Conservation (phyloP, 2,113 vertebrate species). For the Anarrhichthys ocellatus region DNA sequence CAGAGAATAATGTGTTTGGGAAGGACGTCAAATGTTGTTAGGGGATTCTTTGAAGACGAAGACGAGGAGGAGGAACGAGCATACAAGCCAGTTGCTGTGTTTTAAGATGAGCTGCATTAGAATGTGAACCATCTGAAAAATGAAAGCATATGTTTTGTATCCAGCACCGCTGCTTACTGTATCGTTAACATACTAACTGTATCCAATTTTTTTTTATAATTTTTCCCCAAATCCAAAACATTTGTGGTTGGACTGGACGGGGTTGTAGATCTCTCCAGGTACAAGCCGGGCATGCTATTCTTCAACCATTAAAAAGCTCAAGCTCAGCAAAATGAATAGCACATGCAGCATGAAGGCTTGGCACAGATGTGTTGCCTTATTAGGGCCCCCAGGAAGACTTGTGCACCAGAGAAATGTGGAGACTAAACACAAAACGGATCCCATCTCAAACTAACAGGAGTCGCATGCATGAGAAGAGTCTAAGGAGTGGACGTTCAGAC, state of each 20-base stretch:
- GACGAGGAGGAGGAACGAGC: constrained; percentile 24
- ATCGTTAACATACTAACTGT: constrained; percentile 6
- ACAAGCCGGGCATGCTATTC: constrained; percentile 54
- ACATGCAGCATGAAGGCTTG: constrained; percentile 73
- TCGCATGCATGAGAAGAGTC: neutral
- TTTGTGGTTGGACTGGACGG: constrained; percentile 44
- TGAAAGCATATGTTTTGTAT: constrained; percentile 29
- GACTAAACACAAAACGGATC: constrained; percentile 32
- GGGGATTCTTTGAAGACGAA: constrained; percentile 45
- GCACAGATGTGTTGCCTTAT: constrained; percentile 78
- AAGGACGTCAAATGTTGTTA: constrained; percentile 45
- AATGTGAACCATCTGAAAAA: constrained; percentile 26
- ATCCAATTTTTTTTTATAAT: constrained; percentile 21
- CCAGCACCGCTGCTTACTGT: constrained; percentile 14
- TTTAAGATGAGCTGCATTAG: constrained; percentile 44
- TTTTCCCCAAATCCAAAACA: constrained; percentile 58
- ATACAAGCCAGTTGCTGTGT: constrained; percentile 28
- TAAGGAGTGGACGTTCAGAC: no score
- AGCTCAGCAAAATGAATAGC: constrained; percentile 78
- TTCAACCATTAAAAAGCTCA: constrained; percentile 70
- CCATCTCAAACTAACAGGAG: neutral
- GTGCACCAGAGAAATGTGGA: constrained; percentile 49
- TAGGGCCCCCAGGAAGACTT: constrained; percentile 66
- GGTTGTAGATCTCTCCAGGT: constrained; percentile 64
- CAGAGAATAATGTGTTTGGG: constrained; percentile 42